Conservation (phyloP, 2,113 vertebrate species). For the Xiphorhynchus elegans region DNA sequence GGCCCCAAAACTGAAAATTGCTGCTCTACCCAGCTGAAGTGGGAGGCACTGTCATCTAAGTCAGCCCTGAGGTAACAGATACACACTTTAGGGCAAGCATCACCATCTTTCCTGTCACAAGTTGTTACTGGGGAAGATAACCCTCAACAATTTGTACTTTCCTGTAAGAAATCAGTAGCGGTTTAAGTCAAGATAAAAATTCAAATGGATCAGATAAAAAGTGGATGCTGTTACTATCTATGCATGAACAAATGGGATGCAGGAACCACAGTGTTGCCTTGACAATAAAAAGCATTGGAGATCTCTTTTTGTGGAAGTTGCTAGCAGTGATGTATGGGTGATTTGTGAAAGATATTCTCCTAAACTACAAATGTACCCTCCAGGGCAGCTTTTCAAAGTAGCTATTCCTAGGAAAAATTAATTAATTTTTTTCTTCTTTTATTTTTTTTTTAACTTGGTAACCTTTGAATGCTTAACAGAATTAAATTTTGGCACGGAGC, state of each 20-base stretch:
- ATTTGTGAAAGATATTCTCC: slow-evolving; percentile 36
- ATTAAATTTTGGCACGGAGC: slow-evolving; percentile 51
- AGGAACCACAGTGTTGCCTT: slow-evolving; percentile 53
- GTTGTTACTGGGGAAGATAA: slow-evolving; percentile 22
- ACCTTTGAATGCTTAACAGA: slow-evolving; percentile 47
- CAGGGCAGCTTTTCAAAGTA: slow-evolving; percentile 61
- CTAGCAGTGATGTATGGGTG: slow-evolving; percentile 41
- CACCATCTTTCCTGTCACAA: background rate
- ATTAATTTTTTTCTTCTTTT: slow-evolving; percentile 7
- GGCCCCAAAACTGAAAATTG: background rate
- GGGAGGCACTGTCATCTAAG: background rate
- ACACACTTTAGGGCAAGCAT: background rate
- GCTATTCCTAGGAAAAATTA: slow-evolving; percentile 41
- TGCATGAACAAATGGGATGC: slow-evolving; percentile 37
- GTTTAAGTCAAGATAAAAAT: slow-evolving; percentile 54
- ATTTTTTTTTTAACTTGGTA: slow-evolving; percentile 11
- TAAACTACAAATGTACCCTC: slow-evolving; percentile 45
- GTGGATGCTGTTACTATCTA: slow-evolving; percentile 33
- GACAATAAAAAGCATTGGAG: slow-evolving; percentile 56
- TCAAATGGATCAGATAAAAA: slow-evolving; percentile 60
- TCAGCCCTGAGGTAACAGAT: background rate
- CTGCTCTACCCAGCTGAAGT: background rate
- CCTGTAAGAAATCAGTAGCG: slow-evolving; percentile 11
- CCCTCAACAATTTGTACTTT: background rate
- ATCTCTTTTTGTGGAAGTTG: slow-evolving; percentile 26